Evolutionary conservation across 2,113 vertebrate genomes (phyloP).

Genomic region (Oncorhynchus kisutch): DNA sequence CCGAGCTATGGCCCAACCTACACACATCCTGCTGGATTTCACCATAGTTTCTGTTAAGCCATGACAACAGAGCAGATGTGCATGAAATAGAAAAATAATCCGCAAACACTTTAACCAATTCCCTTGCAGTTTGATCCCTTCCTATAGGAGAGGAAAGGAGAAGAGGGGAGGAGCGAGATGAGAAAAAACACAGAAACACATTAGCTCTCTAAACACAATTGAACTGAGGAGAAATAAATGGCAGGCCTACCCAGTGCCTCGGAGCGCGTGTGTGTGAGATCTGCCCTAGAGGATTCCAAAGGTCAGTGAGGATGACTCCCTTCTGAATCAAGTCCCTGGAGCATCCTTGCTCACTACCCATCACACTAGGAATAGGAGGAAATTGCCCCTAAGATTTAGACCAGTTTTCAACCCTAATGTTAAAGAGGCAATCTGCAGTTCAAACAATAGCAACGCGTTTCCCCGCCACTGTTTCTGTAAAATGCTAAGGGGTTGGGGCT

Average conservation of each 20-base stretch:
- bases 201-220: constrained; percentile 58
- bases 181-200: constrained; percentile 53
- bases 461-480: no score
- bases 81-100: constrained; percentile 66
- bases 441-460: no score
- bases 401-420: constrained; percentile 12
- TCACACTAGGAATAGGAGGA: constrained; percentile 31
- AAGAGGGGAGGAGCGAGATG: constrained; percentile 26
- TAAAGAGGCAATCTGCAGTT: no score
- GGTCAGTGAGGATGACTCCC: constrained; percentile 59
- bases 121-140: constrained; percentile 55
- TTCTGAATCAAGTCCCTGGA: constrained; percentile 49
- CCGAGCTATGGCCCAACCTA: constrained; percentile 9
- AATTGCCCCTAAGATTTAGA: constrained; percentile 33
- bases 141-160: constrained; percentile 19
- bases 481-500: no score
- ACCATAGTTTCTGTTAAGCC: constrained; percentile 53
- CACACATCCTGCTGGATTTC: constrained; percentile 19
- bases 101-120: constrained; percentile 59
- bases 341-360: constrained; percentile 47
- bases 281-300: constrained; percentile 56
- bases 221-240: constrained; percentile 40
- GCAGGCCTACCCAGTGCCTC: constrained; percentile 43
- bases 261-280: constrained; percentile 21
- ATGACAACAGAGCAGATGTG: constrained; percentile 55